Conservation (phyloP, 2,888 invertebrate genomes). For the Ganaspis brasiliensis region DNA sequence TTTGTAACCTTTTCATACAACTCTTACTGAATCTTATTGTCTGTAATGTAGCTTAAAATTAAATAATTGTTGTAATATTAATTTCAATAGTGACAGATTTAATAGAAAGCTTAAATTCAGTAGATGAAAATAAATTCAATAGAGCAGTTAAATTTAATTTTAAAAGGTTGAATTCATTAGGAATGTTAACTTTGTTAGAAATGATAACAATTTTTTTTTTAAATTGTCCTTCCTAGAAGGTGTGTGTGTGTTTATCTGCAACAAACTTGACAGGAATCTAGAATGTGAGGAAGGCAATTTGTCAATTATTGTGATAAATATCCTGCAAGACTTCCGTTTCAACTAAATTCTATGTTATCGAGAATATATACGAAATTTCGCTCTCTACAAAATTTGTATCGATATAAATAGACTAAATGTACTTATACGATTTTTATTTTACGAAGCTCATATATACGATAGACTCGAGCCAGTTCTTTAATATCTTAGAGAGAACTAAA, state of each 20-base stretch:
- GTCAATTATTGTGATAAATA: constrained; percentile 31
- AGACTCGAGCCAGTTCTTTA: constrained; percentile 2
- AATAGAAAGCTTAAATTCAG: no score
- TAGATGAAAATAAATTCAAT: no score
- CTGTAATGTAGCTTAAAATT: constrained; percentile 10
- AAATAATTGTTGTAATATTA: neutral
- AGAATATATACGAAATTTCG: neutral
- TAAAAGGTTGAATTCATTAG: neutral
- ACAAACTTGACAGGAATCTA: constrained; percentile 21
- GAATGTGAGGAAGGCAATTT: neutral
- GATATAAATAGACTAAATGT: neutral
- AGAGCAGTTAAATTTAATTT: no score
- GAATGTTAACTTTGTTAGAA: neutral
- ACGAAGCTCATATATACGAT: constrained; percentile 19
- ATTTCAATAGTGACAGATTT: no score
- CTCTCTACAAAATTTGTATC: neutral
- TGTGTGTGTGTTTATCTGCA: neutral
- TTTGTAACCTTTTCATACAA: constrained; percentile 35
- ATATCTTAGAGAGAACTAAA: neutral
- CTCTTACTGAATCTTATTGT: constrained; percentile 21
- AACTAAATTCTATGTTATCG: neutral
- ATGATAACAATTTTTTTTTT: neutral
- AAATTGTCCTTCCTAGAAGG: neutral
- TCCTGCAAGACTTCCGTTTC: neutral
- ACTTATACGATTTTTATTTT: constrained; percentile 32